A percentile compares a stretch with the other conserved stretches of the same genome.
phyloP scores from a whole-genome alignment of 2,113 vertebrate species.

The Todiramphus saurophagus region DNA sequence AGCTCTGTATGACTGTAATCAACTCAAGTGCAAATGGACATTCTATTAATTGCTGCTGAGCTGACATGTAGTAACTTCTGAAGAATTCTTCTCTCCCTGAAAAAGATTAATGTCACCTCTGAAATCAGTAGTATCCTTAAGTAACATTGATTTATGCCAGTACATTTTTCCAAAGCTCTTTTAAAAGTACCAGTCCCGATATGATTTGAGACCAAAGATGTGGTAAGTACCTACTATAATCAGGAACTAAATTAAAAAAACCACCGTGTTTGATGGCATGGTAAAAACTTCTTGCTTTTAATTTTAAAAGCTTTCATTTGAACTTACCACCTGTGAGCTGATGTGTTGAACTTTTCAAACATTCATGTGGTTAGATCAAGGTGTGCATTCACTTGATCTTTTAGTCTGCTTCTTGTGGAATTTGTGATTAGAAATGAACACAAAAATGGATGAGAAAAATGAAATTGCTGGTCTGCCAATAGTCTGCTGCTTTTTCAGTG shows the following conservation, averaged over 20 bases:
- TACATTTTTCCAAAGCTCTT: neutral
- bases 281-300: neutral
- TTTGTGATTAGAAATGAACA: neutral
- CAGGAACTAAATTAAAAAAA: neutral
- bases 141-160: conserved; percentile 19
- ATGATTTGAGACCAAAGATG: neutral
- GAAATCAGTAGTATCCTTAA: too few species aligned
- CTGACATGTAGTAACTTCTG: too few species aligned
- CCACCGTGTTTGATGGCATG: neutral
- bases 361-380: neutral
- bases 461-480: neutral
- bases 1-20: too few species aligned
- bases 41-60: too few species aligned
- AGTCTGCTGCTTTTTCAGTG: neutral
- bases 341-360: neutral
- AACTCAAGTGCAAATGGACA: too few species aligned
- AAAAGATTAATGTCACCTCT: too few species aligned
- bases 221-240: neutral
- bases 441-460: neutral
- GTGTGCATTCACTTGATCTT: neutral
- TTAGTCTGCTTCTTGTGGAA: neutral
- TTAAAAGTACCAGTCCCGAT: neutral
- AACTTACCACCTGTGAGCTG: neutral
- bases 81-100: too few species aligned
- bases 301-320: neutral